Evolutionary conservation across 2,797 vertebrate genomes (phyloP), one percentile per base, ranked within the genome.

Genomic region (Esox lucius): DNA sequence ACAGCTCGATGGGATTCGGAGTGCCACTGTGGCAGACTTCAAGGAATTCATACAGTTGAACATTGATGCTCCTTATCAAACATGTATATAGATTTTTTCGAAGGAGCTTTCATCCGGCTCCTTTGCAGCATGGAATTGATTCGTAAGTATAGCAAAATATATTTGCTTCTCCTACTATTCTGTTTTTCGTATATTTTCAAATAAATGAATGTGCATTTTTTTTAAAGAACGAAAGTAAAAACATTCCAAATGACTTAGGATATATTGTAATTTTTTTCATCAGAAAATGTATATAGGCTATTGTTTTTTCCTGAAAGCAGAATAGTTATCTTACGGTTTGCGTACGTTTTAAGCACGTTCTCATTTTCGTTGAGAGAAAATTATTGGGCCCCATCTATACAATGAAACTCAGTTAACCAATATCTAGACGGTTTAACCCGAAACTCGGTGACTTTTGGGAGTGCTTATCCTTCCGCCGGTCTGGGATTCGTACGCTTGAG

Each of bases 1-100:
- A 39, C 70, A 7, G 11, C 4, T 74, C 81, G 85, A 83, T 77
- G 81, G 74, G 83, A 86, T 81, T 87, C 83, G 82, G 78, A 66
- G 81, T 76, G 81, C 62, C 76, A 59, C 67, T 31, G 73, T 69
- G 85, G 80, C 80, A 75, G 71, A 74, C 75, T 65, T 56, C 73
- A 84, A 81, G 83, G 84, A 71, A 24, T 42, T 49, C 28, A 7
- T 33, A 53, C 69, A n/a, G n/a, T 33, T 70, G 5, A 53, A 8
- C 7, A 56, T 33, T 31, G 28, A 65, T 33, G 16, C 39, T 33
- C 70, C 49, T 12, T 24, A 17, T 31, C 24, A n/a, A 53, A 46
- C 11, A 56, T 46, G 8, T 46, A 6, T 17, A 9, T 51, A 62
- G 24, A 4, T 28, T 6, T 64, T 65, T 65, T 65, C 24, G 24